Evolutionary conservation across 2,888 invertebrate species (phyloP).

Genomic region (Rhingia rostrata): DNA sequence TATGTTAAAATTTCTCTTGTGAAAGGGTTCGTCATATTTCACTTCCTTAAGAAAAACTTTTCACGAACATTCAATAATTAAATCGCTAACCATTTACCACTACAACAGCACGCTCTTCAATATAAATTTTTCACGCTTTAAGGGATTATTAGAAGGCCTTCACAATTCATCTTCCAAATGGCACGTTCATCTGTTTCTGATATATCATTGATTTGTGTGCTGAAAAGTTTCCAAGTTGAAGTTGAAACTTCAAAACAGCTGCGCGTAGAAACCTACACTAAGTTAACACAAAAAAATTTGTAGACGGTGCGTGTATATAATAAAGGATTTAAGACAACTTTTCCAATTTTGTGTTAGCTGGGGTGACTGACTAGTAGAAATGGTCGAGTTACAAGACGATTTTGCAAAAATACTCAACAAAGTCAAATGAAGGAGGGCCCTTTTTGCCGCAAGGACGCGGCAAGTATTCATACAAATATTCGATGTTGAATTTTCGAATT

Average conservation of each 20-base stretch:
- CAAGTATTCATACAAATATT: too few species aligned
- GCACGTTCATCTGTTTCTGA: not conserved
- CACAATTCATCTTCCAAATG: conserved; percentile 11
- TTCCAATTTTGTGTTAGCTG: not conserved
- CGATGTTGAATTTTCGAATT: too few species aligned
- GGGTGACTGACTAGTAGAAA: too few species aligned
- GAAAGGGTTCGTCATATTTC: conserved; percentile 13
- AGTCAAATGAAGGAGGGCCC: too few species aligned
- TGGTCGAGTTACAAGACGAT: too few species aligned
- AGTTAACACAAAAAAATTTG: not conserved
- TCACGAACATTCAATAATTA: not conserved
- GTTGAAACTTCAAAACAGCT: conserved; percentile 6
- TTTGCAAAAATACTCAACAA: too few species aligned
- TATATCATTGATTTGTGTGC: conserved; percentile 1
- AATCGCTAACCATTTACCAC: not conserved
- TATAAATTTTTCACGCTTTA: not conserved
- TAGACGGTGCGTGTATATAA: not conserved
- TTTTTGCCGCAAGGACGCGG: too few species aligned
- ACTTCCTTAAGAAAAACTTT: not conserved
- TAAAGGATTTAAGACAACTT: not conserved
- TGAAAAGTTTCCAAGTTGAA: not conserved
- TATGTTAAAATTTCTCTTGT: conserved; percentile 7
- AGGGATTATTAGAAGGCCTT: conserved; percentile 10
- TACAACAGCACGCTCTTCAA: not conserved
- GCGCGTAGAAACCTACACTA: not conserved